A percentile compares a stretch with the other conserved stretches of the same genome.
Conservation (phyloP, 2,113 vertebrate species). For the Kobus ellipsiprymnus region DNA sequence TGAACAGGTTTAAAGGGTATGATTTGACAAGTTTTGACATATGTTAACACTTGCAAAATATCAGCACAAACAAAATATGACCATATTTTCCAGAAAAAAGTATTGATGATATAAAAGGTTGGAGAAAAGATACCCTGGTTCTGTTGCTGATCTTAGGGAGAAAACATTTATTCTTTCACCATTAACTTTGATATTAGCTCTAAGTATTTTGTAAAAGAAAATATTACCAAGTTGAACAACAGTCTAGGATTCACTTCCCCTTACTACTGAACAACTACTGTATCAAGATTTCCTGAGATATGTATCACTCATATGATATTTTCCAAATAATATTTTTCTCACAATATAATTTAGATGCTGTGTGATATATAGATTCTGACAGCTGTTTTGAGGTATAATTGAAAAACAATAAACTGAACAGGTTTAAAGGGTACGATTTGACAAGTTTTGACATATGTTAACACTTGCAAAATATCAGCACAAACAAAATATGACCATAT, state of each 20-base stretch:
- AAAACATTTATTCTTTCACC: neutral
- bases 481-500: neutral
- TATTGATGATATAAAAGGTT: fast-evolving
- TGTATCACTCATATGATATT: neutral
- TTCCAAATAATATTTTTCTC: conserved; percentile 1
- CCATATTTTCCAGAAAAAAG: neutral
- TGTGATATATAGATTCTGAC: neutral
- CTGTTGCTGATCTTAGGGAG: neutral
- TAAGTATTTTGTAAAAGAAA: neutral
- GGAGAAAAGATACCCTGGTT: neutral
- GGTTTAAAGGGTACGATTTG: neutral
- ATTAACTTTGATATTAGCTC: neutral
- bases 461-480: neutral
- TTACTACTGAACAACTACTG: neutral
- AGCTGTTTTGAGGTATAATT: neutral
- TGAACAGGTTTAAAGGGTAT: neutral
- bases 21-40: neutral
- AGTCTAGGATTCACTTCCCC: neutral
- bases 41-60: neutral
- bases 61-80: neutral
- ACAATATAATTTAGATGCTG: neutral
- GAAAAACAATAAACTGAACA: neutral
- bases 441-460: neutral
- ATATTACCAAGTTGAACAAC: neutral
- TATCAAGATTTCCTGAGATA: neutral